These are phyloP conservation scores for Aurelia sp. DNA, from an alignment of 30 jellyfish, hydroid and myxozoan species.

Conservation along the genomic window DNA sequence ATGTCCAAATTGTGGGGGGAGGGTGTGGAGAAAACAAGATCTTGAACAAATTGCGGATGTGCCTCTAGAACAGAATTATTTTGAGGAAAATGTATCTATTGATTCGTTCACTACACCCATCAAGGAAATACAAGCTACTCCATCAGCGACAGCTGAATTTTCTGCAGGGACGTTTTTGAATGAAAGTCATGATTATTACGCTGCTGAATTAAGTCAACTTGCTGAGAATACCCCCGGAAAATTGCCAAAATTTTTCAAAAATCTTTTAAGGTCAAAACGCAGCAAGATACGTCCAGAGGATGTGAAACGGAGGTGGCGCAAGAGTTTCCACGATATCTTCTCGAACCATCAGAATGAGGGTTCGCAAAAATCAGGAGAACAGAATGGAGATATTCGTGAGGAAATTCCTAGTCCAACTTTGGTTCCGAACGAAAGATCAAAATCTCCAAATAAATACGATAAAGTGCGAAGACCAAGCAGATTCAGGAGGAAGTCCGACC, in stretches of 20 bases:
- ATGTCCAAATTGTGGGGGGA: conserved; percentile 84
- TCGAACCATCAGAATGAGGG: conserved; percentile 14
- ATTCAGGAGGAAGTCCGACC: conserved; percentile 47
- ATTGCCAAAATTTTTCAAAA: conserved; percentile 75
- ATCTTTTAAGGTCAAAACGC: conserved; percentile 47
- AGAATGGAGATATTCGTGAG: neutral
- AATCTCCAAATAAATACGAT: conserved; percentile 7
- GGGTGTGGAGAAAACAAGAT: conserved; percentile 51
- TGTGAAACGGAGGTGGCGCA: conserved; percentile 66
- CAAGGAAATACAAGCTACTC: neutral
- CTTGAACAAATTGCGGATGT: neutral
- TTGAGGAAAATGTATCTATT: neutral
- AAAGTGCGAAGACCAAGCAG: conserved; percentile 25
- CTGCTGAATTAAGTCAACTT: conserved; percentile 55
- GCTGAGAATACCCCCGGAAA: conserved; percentile 92
- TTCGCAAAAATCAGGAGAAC: neutral
- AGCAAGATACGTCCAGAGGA: conserved; percentile 43
- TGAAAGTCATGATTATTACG: conserved; percentile 43
- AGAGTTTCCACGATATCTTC: conserved; percentile 68
- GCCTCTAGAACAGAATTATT: neutral
- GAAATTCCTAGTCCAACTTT: conserved; percentile 10
- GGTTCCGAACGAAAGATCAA: neutral
- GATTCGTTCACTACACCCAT: conserved; percentile 9
- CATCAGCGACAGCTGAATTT: conserved; percentile 12
- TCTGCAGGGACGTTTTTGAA: conserved; percentile 64